phyloP scores from a whole-genome alignment of 2,888 invertebrate genomes.

The Uropetala carovei region DNA sequence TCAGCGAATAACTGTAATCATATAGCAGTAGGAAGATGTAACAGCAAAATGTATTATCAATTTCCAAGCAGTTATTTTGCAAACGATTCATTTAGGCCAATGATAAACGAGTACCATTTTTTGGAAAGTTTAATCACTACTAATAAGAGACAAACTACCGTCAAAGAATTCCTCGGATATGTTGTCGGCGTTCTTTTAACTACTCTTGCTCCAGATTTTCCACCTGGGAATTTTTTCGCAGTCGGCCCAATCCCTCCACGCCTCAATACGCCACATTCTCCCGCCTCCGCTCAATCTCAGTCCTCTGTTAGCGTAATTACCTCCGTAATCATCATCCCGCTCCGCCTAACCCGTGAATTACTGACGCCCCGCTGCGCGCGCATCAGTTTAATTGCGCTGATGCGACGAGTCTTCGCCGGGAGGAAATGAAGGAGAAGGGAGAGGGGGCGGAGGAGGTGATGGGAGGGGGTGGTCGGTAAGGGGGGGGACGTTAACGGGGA shows the following conservation, averaged over 20 bases:
- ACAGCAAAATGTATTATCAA: too few species aligned
- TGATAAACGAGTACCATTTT: background rate
- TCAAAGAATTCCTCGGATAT: background rate
- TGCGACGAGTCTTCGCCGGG: conserved; percentile 18
- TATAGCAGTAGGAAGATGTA: too few species aligned
- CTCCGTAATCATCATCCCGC: conserved; percentile 51
- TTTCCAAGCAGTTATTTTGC: too few species aligned
- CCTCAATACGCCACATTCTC: background rate
- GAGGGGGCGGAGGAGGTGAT: background rate
- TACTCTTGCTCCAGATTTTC: background rate
- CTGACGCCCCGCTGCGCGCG: conserved; percentile 26
- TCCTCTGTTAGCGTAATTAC: conserved; percentile 41
- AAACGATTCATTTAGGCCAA: too few species aligned
- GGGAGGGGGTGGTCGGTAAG: conserved; percentile 28
- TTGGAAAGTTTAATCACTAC: background rate
- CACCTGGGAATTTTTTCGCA: too few species aligned
- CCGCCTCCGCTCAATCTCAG: background rate
- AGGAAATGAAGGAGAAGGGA: background rate
- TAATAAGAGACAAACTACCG: background rate
- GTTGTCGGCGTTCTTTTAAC: background rate
- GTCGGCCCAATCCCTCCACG: background rate
- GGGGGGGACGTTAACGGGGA: background rate
- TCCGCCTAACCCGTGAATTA: conserved; percentile 56
- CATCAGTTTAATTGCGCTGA: conserved; percentile 53
- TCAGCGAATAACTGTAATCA: too few species aligned